Evolutionary conservation across 2,888 invertebrate species (phyloP), one percentile per base, ranked within the genome.

Genomic region (Tachina lurida): DNA sequence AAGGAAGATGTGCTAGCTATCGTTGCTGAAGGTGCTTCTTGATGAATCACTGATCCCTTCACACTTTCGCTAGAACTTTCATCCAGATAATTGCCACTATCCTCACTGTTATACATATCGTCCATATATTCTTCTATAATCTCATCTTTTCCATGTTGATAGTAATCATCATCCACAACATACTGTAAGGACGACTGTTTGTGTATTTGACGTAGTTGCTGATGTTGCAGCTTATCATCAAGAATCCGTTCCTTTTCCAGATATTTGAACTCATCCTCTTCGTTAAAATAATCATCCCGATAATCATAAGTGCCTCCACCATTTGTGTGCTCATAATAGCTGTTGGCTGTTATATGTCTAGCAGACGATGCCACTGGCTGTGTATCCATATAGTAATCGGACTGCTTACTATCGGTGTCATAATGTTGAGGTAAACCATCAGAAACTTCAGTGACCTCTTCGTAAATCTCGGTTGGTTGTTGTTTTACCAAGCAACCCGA

Each of bases 251-350:
- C 92, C 63, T 91, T 92, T 80, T 93, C 92, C 31, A 92, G 89
- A 87, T 93, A 93, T 76, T 92, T 92, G 78, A 91, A 92, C 87
- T 93, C 93, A 87, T 93, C 93, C 87, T 93, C 93, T 87, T 93
- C 93, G 81, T 93, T 92, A 84, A 93, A 93, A 87, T 91, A 93
- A 89, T 93, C 93, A 84, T 92, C 91, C 54, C 90, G 91, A 90
- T 92, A 93, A 88, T 92, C 90, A 90, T 93, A 93, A 88, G 90
- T 89, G 9, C 70, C 3, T 31, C 31, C 70, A 87, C 89, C 88
- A 81, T 86, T 89, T 75, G 87, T 87, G 58, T 90, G 89, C 84
- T 91, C 90, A 90, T 91, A 92, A 90, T 91, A 92, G 90, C 89
- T 89, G 83, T 89, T 91, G 67, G 80, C 15, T 60, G 76, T 19